Evolutionary conservation across 2,888 invertebrate genomes (phyloP).

Genomic region (Geotrupes spiniger): DNA sequence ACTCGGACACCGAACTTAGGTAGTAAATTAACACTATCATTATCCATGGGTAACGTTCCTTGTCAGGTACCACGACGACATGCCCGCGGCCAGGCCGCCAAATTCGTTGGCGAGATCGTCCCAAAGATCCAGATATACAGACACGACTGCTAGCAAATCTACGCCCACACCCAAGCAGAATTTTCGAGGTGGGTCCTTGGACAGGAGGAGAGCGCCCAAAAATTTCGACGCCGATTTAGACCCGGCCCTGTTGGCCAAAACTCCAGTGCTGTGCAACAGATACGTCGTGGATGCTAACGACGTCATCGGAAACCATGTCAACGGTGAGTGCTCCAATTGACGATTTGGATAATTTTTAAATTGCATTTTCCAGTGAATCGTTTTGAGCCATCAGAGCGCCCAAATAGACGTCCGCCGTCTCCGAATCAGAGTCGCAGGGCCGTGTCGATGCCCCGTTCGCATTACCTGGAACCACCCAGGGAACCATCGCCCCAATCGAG

Average conservation of each 20-base stretch:
- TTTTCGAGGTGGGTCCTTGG: conserved; percentile 41
- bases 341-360: too few species aligned
- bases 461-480: conserved; percentile 41
- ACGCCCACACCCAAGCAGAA: conserved; percentile 16
- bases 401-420: conserved; percentile 3
- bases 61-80: conserved; percentile 42
- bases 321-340: too few species aligned
- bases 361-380: conserved; percentile 14
- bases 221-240: conserved; percentile 42
- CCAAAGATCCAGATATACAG: conserved; percentile 45
- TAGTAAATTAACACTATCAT: too few species aligned
- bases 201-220: conserved; percentile 37
- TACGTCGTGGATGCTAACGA: conserved; percentile 60
- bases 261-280: conserved; percentile 67
- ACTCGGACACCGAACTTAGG: conserved; percentile 74
- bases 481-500: conserved; percentile 36
- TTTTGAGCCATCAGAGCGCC: conserved; percentile 12
- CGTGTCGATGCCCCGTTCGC: conserved; percentile 36
- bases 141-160: conserved; percentile 32
- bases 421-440: conserved; percentile 31
- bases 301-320: conserved; percentile 39
- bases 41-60: too few species aligned
- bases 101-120: conserved; percentile 42
- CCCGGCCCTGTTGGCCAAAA: conserved; percentile 50
- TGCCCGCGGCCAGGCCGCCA: conserved; percentile 29